Evolutionary conservation across 2,113 vertebrate species (phyloP).

Genomic region (Larimichthys polyactis): DNA sequence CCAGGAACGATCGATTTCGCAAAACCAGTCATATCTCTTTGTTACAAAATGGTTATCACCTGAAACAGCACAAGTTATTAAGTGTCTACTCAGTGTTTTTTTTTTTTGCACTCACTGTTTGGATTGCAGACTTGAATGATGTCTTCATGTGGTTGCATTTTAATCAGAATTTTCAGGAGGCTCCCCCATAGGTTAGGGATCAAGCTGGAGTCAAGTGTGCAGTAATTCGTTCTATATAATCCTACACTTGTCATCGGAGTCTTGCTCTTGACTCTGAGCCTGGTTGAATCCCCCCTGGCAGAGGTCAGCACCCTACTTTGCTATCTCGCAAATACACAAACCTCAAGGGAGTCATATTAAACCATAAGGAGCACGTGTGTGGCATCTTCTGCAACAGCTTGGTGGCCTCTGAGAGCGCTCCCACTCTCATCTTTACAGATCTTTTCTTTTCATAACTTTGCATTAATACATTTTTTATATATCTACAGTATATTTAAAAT

Average conservation of each 20-base stretch:
- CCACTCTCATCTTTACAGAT: background rate
- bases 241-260: background rate
- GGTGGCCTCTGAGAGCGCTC: background rate
- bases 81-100: no score
- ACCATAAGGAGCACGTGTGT: background rate
- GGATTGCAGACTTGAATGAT: background rate
- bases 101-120: background rate
- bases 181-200: background rate
- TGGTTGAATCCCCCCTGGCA: background rate
- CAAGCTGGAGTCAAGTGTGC: slow-evolving; percentile 1
- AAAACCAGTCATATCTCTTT: background rate
- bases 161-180: background rate
- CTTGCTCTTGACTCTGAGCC: slow-evolving; percentile 1
- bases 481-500: background rate
- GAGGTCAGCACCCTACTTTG: background rate
- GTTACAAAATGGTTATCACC: background rate
- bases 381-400: background rate
- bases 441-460: background rate
- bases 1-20: background rate
- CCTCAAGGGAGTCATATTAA: background rate
- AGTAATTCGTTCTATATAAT: slow-evolving; percentile 10
- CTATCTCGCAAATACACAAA: background rate
- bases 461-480: background rate
- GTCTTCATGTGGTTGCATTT: background rate
- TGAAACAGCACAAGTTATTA: background rate